These are phyloP conservation scores for Rostratula benghalensis DNA, from an alignment of 2,113 vertebrate species.

Conservation along the genomic window DNA sequence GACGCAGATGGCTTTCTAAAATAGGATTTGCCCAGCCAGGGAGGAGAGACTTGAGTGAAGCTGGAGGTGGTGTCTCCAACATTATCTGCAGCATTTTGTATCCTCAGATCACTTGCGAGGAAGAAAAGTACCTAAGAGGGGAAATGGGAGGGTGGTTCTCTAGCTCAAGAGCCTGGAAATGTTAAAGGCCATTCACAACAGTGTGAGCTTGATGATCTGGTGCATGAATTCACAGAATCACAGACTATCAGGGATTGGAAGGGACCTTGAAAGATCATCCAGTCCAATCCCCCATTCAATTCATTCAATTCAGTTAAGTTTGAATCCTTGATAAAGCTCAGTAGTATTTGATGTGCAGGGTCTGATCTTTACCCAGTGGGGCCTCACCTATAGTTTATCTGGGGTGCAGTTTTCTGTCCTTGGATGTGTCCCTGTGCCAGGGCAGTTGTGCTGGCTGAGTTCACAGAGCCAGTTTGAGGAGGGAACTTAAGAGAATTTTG, in stretches of 20 bases:
- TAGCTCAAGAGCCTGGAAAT: not conserved
- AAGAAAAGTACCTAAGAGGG: not conserved
- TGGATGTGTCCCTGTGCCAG: not conserved
- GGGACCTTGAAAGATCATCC: no score
- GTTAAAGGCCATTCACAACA: not conserved
- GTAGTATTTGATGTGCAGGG: not conserved
- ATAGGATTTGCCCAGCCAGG: conserved; percentile 1
- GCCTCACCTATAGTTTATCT: not conserved
- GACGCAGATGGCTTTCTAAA: conserved; percentile 18
- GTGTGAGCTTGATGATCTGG: not conserved
- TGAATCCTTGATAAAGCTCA: not conserved
- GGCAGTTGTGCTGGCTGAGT: not conserved
- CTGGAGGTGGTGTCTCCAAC: conserved; percentile 12
- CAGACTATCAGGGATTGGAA: no score
- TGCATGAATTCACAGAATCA: no score
- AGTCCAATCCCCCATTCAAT: no score
- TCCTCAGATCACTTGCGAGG: not conserved
- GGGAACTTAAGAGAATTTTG: not conserved
- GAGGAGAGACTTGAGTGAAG: not conserved
- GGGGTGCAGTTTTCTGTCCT: not conserved
- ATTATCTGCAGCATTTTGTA: not conserved
- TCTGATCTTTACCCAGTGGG: not conserved
- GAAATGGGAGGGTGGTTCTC: not conserved
- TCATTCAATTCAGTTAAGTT: not conserved
- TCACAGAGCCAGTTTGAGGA: not conserved